A percentile compares a stretch with the other conserved stretches of the same genome.
Conservation (phyloP, 1,140 invertebrate species). For the Palaemon carinicauda region DNA sequence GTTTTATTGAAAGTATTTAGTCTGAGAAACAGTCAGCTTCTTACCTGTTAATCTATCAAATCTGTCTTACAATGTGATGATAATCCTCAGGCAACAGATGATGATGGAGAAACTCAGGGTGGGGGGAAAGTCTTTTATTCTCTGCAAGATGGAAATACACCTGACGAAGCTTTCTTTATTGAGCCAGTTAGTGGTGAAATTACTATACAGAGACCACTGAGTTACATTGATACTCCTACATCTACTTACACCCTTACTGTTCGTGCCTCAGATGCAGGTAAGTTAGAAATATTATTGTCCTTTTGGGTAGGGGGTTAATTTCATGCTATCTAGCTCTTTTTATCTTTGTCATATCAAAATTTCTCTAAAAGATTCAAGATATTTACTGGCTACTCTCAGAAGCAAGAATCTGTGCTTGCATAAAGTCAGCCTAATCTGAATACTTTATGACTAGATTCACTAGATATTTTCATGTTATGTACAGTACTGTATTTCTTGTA, state of each 20-base stretch:
- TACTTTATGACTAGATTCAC: too few species aligned
- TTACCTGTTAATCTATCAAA: too few species aligned
- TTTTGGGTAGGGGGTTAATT: too few species aligned
- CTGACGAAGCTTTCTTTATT: slow-evolving; percentile 70
- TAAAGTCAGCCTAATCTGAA: too few species aligned
- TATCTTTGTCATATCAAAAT: background rate
- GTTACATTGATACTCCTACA: slow-evolving; percentile 50
- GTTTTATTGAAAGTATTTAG: too few species aligned
- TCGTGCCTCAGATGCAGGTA: slow-evolving; percentile 63
- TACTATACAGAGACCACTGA: slow-evolving; percentile 72
- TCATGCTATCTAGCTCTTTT: background rate
- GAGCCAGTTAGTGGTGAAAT: slow-evolving; percentile 73
- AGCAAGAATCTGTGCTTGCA: too few species aligned
- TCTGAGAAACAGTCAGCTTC: too few species aligned
- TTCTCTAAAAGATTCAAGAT: too few species aligned
- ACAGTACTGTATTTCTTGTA: too few species aligned
- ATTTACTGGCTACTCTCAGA: too few species aligned
- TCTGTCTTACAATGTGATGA: background rate
- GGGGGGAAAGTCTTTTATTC: slow-evolving; percentile 75
- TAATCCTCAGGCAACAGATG: slow-evolving; percentile 70
- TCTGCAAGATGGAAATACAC: slow-evolving; percentile 73
- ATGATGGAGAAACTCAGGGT: slow-evolving; percentile 75
- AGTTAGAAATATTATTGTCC: background rate
- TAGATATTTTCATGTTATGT: too few species aligned
- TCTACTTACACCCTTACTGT: slow-evolving; percentile 63